Conservation (phyloP, 2,113 vertebrate genomes). For the Mugil cephalus region DNA sequence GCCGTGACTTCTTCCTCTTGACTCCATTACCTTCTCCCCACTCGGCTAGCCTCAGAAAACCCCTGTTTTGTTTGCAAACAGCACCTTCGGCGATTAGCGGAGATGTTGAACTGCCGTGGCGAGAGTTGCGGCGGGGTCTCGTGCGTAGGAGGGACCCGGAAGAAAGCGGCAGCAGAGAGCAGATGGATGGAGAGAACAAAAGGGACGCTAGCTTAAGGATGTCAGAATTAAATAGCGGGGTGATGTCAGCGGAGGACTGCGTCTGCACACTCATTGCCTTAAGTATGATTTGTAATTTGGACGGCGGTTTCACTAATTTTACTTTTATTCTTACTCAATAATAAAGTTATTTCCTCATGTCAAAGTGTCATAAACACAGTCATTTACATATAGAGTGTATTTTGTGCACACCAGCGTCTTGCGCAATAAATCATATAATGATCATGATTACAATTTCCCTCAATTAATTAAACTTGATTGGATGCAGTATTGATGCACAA, state of each 20-base stretch:
- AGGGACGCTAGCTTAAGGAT: slow-evolving; percentile 56
- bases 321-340: slow-evolving; percentile 50
- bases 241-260: slow-evolving; percentile 66
- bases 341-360: background rate
- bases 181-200: slow-evolving; percentile 23
- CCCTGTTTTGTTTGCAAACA: slow-evolving; percentile 63
- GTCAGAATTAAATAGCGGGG: slow-evolving; percentile 69
- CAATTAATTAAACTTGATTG: slow-evolving; percentile 52
- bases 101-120: slow-evolving; percentile 60
- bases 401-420: slow-evolving; percentile 6
- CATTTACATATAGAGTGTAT: slow-evolving; percentile 20
- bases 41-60: slow-evolving; percentile 63
- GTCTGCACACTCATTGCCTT: slow-evolving; percentile 66
- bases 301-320: slow-evolving; percentile 54
- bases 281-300: slow-evolving; percentile 69
- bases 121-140: slow-evolving; percentile 46
- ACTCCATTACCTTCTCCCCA: slow-evolving; percentile 72
- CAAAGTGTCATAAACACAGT: slow-evolving; percentile 8
- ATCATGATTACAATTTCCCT: slow-evolving; percentile 21
- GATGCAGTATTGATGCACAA: slow-evolving; percentile 23
- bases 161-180: slow-evolving; percentile 28
- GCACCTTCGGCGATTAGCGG: slow-evolving; percentile 60
- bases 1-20: slow-evolving; percentile 63
- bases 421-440: slow-evolving; percentile 36
- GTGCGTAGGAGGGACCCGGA: slow-evolving; percentile 54